Conservation (phyloP, 1,140 invertebrate genomes). For the Eueides isabella region DNA sequence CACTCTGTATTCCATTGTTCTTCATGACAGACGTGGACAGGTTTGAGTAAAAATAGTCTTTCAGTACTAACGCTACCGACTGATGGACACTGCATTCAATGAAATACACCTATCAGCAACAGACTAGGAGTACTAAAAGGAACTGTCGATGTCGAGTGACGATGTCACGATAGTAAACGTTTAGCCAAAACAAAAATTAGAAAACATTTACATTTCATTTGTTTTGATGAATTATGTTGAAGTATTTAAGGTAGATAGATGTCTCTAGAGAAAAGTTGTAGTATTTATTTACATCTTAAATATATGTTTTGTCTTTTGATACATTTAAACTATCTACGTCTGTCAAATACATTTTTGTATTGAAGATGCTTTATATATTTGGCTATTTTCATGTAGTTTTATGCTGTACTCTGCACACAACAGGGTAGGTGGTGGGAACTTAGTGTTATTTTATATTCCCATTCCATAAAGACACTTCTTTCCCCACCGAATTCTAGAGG, state of each 20-base stretch:
- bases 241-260: not conserved
- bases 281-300: no score
- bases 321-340: no score
- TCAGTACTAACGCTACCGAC: not conserved
- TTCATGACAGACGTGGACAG: conserved; percentile 34
- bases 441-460: no score
- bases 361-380: no score
- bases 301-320: no score
- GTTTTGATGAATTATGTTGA: not conserved
- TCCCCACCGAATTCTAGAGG: no score
- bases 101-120: conserved; percentile 8
- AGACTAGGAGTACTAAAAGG: conserved; percentile 1
- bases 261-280: not conserved
- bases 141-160: conserved; percentile 10
- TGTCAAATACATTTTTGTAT: no score
- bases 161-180: not conserved
- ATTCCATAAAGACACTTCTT: no score
- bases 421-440: no score
- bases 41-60: conserved; percentile 22
- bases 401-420: no score
- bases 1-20: conserved; percentile 19
- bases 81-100: not conserved
- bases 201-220: not conserved
- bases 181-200: not conserved
- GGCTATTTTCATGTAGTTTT: no score